Conservation (phyloP, 2,888 invertebrate species). For the Lamproptera curius region DNA sequence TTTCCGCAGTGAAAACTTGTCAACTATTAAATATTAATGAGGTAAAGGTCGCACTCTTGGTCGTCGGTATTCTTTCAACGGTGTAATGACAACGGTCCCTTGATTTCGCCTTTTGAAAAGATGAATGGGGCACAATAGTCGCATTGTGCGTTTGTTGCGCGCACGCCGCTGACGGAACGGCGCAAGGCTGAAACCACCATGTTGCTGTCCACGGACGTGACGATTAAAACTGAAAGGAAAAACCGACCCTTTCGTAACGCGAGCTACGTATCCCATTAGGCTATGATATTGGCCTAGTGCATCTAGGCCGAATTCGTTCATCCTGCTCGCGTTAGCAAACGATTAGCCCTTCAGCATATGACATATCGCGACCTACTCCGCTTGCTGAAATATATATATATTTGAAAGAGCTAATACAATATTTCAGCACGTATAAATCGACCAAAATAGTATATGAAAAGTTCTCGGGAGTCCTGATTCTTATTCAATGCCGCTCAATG, state of each 20-base stretch:
- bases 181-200: constrained; percentile 14
- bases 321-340: not conserved
- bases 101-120: constrained; percentile 9
- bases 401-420: too few relatives aligned
- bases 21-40: not conserved
- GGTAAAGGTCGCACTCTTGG: constrained; percentile 1
- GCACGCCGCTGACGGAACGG: constrained; percentile 10
- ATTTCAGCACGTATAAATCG: too few relatives aligned
- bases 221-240: constrained; percentile 55
- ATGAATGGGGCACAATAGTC: constrained; percentile 7
- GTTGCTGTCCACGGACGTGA: constrained; percentile 36
- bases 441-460: too few relatives aligned
- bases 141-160: constrained; percentile 4
- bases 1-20: not conserved
- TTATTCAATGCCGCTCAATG: too few relatives aligned
- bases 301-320: not conserved
- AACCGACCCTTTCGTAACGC: constrained; percentile 35
- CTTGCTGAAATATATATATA: too few relatives aligned
- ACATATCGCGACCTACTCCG: too few relatives aligned
- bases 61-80: not conserved
- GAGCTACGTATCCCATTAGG: constrained; percentile 31
- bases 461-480: too few relatives aligned
- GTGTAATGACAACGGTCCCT: constrained; percentile 3
- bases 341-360: not conserved
- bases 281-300: constrained; percentile 3